Base-by-base conservation (phyloP, 2,888 invertebrate genomes). In the Ditula angustiorana region DNA sequence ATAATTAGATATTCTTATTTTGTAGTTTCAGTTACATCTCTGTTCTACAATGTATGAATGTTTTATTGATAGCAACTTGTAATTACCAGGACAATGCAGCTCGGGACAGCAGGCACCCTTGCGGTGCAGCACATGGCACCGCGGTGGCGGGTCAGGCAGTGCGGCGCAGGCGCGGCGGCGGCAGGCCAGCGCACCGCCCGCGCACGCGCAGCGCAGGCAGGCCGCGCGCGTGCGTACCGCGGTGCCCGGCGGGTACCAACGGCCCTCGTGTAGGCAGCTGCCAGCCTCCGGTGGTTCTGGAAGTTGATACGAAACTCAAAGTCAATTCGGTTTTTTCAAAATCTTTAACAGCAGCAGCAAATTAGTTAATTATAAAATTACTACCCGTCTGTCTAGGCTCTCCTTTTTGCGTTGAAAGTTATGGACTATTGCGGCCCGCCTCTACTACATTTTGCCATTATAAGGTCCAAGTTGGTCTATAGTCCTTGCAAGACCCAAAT, bases 131-230 rank as follows among this genome's bases (percentile, higher is more conserved):
- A 96, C 88, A 66, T 95, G 95, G 83, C 97, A 97, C 58, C 94
- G 88, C 2, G 96, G 96, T 67, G 96, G 95, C 26, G 96, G 96
- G 81, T 95, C 95, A 10, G 96, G 96, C 79, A 96, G 93, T 73
- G 95, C 90, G 4, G 96, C 95, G 81, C 97, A 97, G 8, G 97
- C 95, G 69, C 96, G 94, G 66, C 97, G 93, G 57, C 96, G 95
- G 85, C 97, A 98, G 26, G 96, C 92, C 57, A 97, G 91, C 46
- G 96, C 95, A 68, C 96, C 96, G 57, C 94, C 94, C 49, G 88
- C 93, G 86, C 97, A 97, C 70, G 94, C 94, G 86, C 97, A 97
- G 74, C 94, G 95, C 63, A 97, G 91, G 81, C 97, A 98, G 26
- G 96, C 95, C 83, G 96, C 96, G 60, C 94, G 93, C 61, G 96